phyloP scores from a whole-genome alignment of 2,797 vertebrate genomes.

The Corythornis leucogaster region DNA sequence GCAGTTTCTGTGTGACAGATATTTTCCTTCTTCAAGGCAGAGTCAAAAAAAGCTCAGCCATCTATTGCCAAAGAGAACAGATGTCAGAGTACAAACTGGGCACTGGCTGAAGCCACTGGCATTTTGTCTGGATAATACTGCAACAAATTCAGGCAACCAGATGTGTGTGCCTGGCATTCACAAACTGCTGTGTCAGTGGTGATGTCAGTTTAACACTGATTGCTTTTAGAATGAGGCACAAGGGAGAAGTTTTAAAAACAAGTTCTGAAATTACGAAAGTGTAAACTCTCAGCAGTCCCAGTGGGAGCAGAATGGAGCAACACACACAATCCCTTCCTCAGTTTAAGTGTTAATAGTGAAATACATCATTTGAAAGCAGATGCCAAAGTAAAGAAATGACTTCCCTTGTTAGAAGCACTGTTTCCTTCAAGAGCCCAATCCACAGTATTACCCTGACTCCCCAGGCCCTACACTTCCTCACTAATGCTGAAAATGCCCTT shows the following conservation, averaged over 20 bases:
- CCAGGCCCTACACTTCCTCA: neutral
- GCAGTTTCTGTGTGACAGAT: neutral
- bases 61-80: conserved; percentile 38
- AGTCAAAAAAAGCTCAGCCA: neutral
- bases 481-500: neutral
- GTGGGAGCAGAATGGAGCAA: neutral
- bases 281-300: neutral
- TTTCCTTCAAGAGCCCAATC: neutral
- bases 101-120: conserved; percentile 22
- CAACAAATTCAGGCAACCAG: conserved; percentile 42
- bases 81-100: conserved; percentile 42
- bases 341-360: conserved; percentile 3
- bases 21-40: neutral
- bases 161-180: conserved; percentile 20
- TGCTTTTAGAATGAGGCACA: neutral
- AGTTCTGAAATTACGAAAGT: neutral
- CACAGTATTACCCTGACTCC: neutral
- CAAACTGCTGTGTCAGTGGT: conserved; percentile 13
- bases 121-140: conserved; percentile 40
- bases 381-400: neutral
- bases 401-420: neutral
- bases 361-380: neutral
- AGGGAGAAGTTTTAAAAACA: neutral
- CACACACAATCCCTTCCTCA: neutral
- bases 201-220: neutral